Conservation (phyloP, 64 coral and sea anemone genomes). For the Stichodactyla mertensii region DNA sequence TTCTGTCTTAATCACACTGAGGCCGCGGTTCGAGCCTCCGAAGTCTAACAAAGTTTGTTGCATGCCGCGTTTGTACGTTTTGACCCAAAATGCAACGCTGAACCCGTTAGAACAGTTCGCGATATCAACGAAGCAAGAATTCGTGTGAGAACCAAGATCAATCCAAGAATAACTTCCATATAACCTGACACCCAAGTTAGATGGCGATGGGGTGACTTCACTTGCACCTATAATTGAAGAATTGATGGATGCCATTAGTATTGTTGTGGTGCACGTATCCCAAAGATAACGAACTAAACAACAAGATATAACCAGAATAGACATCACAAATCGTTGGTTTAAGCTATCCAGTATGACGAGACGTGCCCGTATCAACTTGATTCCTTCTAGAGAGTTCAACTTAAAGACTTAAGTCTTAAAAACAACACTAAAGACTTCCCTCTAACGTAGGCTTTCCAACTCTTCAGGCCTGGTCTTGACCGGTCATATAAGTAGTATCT, state of each 20-base stretch:
- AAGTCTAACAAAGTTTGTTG: not conserved
- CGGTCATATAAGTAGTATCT: not conserved
- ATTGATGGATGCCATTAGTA: no score
- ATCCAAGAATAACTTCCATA: constrained; percentile 8
- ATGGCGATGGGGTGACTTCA: not conserved
- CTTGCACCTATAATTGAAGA: not conserved
- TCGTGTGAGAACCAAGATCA: not conserved
- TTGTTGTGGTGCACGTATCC: not conserved
- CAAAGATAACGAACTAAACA: not conserved
- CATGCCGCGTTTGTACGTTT: not conserved
- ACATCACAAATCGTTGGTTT: no score
- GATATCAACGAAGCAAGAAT: constrained; percentile 3
- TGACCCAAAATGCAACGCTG: constrained; percentile 17
- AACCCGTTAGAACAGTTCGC: not conserved
- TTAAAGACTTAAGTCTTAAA: no score
- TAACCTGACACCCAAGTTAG: not conserved
- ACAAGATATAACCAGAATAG: no score
- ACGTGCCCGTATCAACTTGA: no score
- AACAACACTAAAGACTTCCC: not conserved
- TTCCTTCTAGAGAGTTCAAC: no score
- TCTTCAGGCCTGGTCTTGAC: not conserved
- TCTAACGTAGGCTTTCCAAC: not conserved
- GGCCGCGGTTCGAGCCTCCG: not conserved
- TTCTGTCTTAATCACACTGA: not conserved
- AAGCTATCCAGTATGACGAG: no score